Conservation (phyloP, 2,113 vertebrate species). For the Aix galericulata region DNA sequence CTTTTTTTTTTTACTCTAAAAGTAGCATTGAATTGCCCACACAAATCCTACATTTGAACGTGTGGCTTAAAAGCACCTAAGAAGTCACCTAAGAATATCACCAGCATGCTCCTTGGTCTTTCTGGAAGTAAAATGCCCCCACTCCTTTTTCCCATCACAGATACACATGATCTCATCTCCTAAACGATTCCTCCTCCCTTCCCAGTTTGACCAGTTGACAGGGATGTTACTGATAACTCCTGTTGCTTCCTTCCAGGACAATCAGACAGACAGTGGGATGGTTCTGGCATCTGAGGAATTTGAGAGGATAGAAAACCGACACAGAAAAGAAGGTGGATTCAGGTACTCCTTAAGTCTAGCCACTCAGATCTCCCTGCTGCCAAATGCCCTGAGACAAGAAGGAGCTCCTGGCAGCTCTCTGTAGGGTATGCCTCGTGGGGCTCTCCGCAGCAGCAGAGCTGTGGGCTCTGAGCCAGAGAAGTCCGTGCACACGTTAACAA, state of each 20-base stretch:
- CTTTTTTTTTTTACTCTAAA: background rate
- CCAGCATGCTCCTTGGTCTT: background rate
- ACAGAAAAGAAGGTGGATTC: constrained; percentile 79
- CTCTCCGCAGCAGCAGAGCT: constrained; percentile 20
- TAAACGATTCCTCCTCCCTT: constrained; percentile 8
- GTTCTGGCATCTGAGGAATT: constrained; percentile 97
- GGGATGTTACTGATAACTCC: constrained; percentile 56
- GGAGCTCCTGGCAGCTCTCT: constrained; percentile 4
- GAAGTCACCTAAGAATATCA: background rate
- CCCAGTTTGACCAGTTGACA: constrained; percentile 4
- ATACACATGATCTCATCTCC: constrained; percentile 1
- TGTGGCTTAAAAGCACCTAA: background rate
- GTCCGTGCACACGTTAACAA: background rate
- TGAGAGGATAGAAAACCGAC: constrained; percentile 89
- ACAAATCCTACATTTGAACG: background rate
- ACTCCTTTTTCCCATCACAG: background rate
- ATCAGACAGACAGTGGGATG: constrained; percentile 99
- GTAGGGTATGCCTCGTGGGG: background rate
- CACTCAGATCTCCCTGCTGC: background rate
- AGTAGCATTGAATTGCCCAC: background rate
- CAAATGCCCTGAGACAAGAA: constrained; percentile 11
- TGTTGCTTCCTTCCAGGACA: constrained; percentile 84
- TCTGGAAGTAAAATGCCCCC: background rate
- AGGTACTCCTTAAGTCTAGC: constrained; percentile 74
- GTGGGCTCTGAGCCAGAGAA: background rate